Conservation (phyloP, 2,888 invertebrate genomes). For the Napeogenes sylphis region DNA sequence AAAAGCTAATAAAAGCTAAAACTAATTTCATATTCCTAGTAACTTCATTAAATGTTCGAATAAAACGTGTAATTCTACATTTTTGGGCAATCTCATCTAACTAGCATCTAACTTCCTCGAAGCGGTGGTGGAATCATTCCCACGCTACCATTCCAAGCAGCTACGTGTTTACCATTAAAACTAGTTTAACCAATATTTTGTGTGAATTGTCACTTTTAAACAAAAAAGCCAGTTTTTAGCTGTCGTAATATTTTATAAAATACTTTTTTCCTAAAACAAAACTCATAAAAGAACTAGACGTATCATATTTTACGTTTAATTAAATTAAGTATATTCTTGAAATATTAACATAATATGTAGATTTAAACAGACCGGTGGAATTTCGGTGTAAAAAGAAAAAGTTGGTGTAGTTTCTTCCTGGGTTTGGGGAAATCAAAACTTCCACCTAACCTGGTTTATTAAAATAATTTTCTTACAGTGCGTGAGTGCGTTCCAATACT, state of each 20-base stretch:
- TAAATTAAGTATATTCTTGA: slow-evolving; percentile 11
- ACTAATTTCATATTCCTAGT: too few relatives aligned
- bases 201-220: slow-evolving; percentile 13
- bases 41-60: neutral
- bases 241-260: slow-evolving; percentile 7
- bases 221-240: slow-evolving; percentile 9
- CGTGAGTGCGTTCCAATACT: slow-evolving; percentile 67
- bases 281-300: too few relatives aligned
- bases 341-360: slow-evolving; percentile 22
- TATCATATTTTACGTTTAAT: slow-evolving; percentile 4
- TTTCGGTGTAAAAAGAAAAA: slow-evolving; percentile 24
- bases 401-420: slow-evolving; percentile 31
- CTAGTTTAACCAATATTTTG: slow-evolving; percentile 27
- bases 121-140: slow-evolving; percentile 21
- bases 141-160: slow-evolving; percentile 28
- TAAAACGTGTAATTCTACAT: slow-evolving; percentile 25
- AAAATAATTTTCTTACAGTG: slow-evolving; percentile 72
- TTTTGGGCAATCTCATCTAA: slow-evolving; percentile 11
- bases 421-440: slow-evolving; percentile 52
- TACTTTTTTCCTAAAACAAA: too few relatives aligned
- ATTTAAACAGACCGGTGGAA: slow-evolving; percentile 19
- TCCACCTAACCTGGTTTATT: slow-evolving; percentile 70
- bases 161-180: slow-evolving; percentile 24
- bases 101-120: slow-evolving; percentile 21
- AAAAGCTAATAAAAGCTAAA: too few relatives aligned